Base-by-base conservation (phyloP, 2,888 invertebrate species). In the Orgyia antiqua region DNA sequence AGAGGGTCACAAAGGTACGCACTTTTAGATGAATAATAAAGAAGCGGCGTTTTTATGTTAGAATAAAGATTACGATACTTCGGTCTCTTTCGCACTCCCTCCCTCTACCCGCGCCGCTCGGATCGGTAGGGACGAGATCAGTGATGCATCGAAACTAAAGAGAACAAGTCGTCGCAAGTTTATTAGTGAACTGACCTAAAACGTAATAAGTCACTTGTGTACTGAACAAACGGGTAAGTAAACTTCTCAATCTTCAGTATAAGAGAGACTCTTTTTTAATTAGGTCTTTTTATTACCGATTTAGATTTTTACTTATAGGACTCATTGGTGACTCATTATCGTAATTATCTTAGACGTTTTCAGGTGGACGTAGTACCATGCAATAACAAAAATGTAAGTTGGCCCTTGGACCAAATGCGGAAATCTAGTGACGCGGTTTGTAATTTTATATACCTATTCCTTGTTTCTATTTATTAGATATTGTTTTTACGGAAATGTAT, bases 51-150 rank as follows among this genome's bases (percentile, higher is more conserved):
- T 27, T 17, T 27, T 12, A n/a, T 27, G 26, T 4, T 27, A n/a
- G 18, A 18, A 27, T 17, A 27, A 11, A 12, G 26, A 17, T 12
- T n/a, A n/a, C n/a, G n/a, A n/a, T n/a, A n/a, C n/a, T n/a, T n/a
- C n/a, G n/a, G n/a, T n/a, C n/a, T n/a, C n/a, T n/a, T n/a, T n/a
- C n/a, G 10, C 9, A 9, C 7, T 9, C 2, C 13, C 13, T 15
- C 28, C 2, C 21, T 8, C 19, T 11, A 12, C 13, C n/a, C 12
- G 13, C 28, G 21, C 28, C 8, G 11, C 4, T n/a, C 8, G 10
- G 13, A 20, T n/a, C n/a, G n/a, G n/a, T 12, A 20, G 20, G 8
- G 28, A 20, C 18, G 12, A 11, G 20, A n/a, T 18, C 10, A 24
- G 24, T 24, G 13, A 12, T 24, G 13, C 12, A 10, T 8, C 24